These are phyloP conservation scores for Bombus fervidus DNA, from an alignment of 1,140 invertebrate genomes.

Conservation along the genomic window DNA sequence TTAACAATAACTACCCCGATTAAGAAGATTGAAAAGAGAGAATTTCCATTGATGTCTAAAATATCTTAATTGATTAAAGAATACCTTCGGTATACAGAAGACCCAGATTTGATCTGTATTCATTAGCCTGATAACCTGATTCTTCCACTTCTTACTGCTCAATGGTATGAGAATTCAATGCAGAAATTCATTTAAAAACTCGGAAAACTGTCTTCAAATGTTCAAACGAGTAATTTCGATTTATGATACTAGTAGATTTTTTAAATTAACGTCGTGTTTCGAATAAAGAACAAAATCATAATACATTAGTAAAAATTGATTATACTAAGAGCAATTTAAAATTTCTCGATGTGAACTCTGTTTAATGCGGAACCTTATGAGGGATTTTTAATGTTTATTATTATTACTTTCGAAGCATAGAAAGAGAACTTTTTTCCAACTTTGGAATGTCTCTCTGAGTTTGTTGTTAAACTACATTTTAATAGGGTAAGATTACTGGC, in stretches of 20 bases:
- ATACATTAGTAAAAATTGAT: too few species aligned
- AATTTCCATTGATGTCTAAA: background rate
- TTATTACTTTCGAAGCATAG: too few species aligned
- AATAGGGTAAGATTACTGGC: background rate
- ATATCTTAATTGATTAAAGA: slow-evolving; percentile 5
- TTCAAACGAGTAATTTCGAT: background rate
- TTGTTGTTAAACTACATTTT: background rate
- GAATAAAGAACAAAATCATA: background rate
- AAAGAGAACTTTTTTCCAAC: background rate
- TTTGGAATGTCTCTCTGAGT: too few species aligned
- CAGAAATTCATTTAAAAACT: background rate
- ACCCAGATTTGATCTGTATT: slow-evolving; percentile 6
- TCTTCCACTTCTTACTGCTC: background rate
- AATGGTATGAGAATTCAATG: slow-evolving; percentile 5
- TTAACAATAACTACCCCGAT: background rate
- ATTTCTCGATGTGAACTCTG: too few species aligned
- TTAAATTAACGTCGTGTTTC: background rate
- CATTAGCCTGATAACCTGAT: background rate
- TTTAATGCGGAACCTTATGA: too few species aligned
- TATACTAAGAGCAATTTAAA: too few species aligned
- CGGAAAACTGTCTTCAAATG: background rate
- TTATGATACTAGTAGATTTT: background rate
- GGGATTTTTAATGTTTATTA: too few species aligned
- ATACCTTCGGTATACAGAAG: background rate
- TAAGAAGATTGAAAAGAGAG: background rate